Evolutionary conservation across 1,140 invertebrate genomes (phyloP), one percentile per base, ranked within the genome.

Genomic region (Paralvinella palmiformis): DNA sequence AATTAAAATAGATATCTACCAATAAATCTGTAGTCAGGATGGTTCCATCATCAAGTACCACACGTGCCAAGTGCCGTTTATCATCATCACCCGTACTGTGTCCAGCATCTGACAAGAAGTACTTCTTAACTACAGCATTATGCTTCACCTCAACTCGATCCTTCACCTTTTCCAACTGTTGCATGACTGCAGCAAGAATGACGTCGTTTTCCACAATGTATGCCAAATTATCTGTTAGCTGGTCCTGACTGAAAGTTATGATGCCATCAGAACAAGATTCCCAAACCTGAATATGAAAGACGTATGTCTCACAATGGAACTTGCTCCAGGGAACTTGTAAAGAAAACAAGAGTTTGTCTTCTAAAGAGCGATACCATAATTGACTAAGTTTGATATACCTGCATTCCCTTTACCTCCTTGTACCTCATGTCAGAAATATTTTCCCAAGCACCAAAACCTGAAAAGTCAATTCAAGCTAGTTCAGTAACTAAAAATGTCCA

Each of bases 151-250:
- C 78, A 66, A 77, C 79, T 68, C 83, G 68, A 62, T 83, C 72
- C 41, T 62, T 53, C 44, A 83, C 73, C 63, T 80, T 83, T 67
- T 86, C 84, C 4, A 93, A 83, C 24, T 69, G 64, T 59, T 62
- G 65, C 53, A 65, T 70, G 2, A 83, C 69, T 3, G 90, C 87
- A 72, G 89, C 85, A 17, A 92, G 74, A 50, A 96, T 84, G 4
- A 95, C 81, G 83, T 94, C 88, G 84, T 96, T 97, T 82, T 98
- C 94, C n/a, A 96, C 89, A 72, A 97, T 91, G 74, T 91, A 93
- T 4, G 92, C 91, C 32, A 96, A 82, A 52, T 73, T 69, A 72
- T 89, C 86, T 52, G 84, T 79, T 53, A 88, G 81, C 64, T 88
- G 83, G 37, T 89, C 86, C 66, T 89, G 82, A 71, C 90, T 88